Evolutionary conservation across 2,113 vertebrate genomes (phyloP).

Genomic region (Phaetusa simplex): DNA sequence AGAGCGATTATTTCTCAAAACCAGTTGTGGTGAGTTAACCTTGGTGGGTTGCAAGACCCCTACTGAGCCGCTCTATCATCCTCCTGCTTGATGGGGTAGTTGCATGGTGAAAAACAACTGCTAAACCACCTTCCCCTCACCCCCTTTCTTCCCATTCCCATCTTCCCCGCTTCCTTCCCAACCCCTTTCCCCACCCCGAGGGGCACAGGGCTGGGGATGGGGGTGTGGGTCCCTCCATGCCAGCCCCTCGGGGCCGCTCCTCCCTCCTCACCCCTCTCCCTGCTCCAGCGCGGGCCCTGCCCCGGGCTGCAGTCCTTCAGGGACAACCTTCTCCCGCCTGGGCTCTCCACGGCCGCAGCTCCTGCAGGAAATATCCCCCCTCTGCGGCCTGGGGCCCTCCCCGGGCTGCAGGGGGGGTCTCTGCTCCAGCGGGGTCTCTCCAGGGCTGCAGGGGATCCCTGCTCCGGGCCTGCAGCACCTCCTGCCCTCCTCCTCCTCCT

Average conservation of each 20-base stretch:
- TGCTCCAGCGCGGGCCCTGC: not conserved
- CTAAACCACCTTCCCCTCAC: not conserved
- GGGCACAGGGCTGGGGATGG: no score
- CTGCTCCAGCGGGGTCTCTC: not conserved
- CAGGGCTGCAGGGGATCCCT: not conserved
- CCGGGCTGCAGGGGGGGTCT: no score
- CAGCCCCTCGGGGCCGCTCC: not conserved
- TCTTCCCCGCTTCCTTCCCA: rapidly evolving
- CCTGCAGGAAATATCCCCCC: not conserved
- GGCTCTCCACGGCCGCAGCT: not conserved
- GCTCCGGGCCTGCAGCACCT: no score
- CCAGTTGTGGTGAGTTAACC: not conserved
- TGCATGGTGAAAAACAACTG: not conserved
- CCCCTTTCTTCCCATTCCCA: not conserved
- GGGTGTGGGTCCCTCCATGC: no score
- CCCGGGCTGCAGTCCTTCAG: not conserved
- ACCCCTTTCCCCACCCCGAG: no score
- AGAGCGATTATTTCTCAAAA: not conserved
- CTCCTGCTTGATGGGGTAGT: no score
- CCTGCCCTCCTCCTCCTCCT: no score
- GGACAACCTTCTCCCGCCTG: not conserved
- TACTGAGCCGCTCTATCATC: not conserved
- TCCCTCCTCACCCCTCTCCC: not conserved
- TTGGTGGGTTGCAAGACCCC: not conserved
- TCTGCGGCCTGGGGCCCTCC: not conserved